phyloP scores from a whole-genome alignment of 2,113 vertebrate species.

The Arothron firmamentum region DNA sequence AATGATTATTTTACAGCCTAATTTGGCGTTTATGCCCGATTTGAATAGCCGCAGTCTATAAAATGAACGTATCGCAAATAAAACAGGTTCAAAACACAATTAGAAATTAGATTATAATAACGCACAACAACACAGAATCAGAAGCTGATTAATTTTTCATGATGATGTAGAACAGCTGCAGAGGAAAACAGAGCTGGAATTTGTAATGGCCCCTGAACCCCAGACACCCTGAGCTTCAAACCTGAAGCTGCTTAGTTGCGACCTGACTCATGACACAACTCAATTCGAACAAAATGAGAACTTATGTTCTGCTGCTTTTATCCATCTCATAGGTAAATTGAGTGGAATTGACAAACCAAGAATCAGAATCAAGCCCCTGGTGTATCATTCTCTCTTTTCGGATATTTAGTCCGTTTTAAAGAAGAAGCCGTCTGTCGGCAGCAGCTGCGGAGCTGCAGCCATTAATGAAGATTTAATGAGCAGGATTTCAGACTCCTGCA shows the following conservation, averaged over 20 bases:
- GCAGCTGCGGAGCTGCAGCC: too few species aligned
- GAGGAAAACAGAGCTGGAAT: not conserved
- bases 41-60: not conserved
- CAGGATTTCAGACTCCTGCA: not conserved
- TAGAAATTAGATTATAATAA: too few species aligned
- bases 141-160: not conserved
- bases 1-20: not conserved
- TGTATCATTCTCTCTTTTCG: not conserved
- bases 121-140: not conserved
- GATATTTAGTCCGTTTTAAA: not conserved
- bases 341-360: too few species aligned
- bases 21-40: not conserved
- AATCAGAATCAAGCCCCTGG: not conserved
- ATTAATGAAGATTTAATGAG: not conserved
- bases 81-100: too few species aligned
- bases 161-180: not conserved
- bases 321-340: too few species aligned
- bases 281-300: too few species aligned
- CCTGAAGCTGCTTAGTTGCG: too few species aligned
- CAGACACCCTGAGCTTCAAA: too few species aligned
- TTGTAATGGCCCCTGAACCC: not conserved
- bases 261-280: too few species aligned
- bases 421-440: not conserved
- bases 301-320: too few species aligned
- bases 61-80: too few species aligned